Conservation (phyloP, 2,888 invertebrate species). For the Danaus chrysippus region DNA sequence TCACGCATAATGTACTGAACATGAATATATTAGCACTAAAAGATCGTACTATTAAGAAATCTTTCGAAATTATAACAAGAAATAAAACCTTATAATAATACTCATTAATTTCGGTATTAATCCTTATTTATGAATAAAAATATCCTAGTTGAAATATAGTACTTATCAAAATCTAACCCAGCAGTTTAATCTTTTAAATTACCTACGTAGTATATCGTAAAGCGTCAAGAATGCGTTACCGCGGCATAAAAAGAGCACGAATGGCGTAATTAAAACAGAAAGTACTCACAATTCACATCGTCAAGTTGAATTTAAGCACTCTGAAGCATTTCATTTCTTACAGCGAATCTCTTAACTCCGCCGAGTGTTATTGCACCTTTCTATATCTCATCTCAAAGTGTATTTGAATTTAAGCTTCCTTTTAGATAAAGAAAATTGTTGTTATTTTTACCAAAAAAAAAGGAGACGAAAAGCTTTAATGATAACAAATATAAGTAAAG, state of each 20-base stretch:
- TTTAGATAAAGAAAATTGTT: slow-evolving; percentile 1
- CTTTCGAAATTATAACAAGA: neutral
- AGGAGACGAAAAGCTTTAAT: no score
- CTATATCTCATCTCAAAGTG: slow-evolving; percentile 13
- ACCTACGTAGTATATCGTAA: neutral
- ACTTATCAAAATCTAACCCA: neutral
- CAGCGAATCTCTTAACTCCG: slow-evolving; percentile 24
- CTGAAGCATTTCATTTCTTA: slow-evolving; percentile 42
- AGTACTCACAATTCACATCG: slow-evolving; percentile 27
- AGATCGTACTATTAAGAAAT: neutral
- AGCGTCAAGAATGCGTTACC: neutral
- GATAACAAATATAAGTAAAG: no score
- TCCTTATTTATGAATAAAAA: no score
- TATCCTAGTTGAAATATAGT: no score
- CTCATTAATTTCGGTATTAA: no score
- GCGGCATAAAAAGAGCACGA: slow-evolving; percentile 14
- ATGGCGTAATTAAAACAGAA: slow-evolving; percentile 35
- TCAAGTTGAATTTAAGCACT: slow-evolving; percentile 47
- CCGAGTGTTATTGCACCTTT: slow-evolving; percentile 40
- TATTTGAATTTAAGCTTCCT: slow-evolving; percentile 10
- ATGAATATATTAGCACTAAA: neutral
- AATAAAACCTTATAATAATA: no score
- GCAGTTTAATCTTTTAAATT: neutral
- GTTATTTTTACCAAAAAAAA: neutral
- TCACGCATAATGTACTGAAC: neutral